Base-by-base conservation (phyloP, 2,888 invertebrate species). In the Drosophila aldrichi region DNA sequence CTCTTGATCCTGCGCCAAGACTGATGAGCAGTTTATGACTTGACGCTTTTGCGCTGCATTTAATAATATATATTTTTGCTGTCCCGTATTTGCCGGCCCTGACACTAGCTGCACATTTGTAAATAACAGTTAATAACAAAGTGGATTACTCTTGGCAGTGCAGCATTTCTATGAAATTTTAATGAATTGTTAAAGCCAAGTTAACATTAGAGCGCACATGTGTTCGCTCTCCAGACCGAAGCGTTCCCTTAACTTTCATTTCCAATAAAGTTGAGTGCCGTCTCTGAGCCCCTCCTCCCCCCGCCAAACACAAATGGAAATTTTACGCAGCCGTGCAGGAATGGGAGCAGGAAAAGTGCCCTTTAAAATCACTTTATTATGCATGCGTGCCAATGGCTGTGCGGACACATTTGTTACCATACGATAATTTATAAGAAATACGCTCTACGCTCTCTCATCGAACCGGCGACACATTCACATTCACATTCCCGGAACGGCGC, bases 11-110 rank as follows among this genome's bases (percentile, higher is more conserved):
- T 1, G 29, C 18, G 43, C 55, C 55, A 87, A 89, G 91, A 91
- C 90, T 90, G 91, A 91, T 91, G 91, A 91, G 90, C 91, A 86
- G 89, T 85, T 91, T 91, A 90, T 91, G 91, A 91, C 91, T 90
- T 87, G 90, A 82, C 90, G 86, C 75, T 91, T 91, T 91, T 70
- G 71, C 77, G 72, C 68, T 79, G 79, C 82, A 82, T 88, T 86
- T 83, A 85, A 88, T 77, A 77, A 68, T 25, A 68, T 25, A 68
- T 40, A 38, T 54, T 61, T 51, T 61, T 52, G 46, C 58, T 59
- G 61, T 65, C 25, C 46, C 60, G 20, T 10, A 20, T 48, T 9
- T 25, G 18, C 20, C 8, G 9, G 1, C 16, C 16, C 43, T 44
- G 77, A 59, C 77, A 76, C 63, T 73, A 55, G 60, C 38, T 62